These are phyloP conservation scores for Trematomus loennbergii DNA, from an alignment of 2,113 vertebrate genomes.

Conservation along the genomic window DNA sequence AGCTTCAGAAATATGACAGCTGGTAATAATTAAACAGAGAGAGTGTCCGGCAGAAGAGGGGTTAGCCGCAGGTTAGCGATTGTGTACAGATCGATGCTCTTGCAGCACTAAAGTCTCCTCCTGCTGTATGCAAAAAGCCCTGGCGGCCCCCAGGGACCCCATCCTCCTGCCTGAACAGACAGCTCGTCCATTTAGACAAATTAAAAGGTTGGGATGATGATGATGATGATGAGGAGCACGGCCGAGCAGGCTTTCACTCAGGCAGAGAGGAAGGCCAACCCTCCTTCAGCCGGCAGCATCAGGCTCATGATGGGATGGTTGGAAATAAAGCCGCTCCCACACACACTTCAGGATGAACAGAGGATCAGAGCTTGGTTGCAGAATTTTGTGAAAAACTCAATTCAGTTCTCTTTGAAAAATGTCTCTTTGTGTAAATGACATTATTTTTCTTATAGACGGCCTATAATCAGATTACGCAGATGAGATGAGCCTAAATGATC, in stretches of 20 bases:
- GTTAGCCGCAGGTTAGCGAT: conserved; percentile 50
- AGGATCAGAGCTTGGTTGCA: conserved; percentile 31
- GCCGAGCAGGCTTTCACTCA: conserved; percentile 58
- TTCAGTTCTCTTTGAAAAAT: conserved; percentile 24
- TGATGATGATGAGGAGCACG: conserved; percentile 37
- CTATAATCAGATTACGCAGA: background rate
- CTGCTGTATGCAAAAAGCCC: conserved; percentile 53
- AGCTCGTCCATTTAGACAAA: conserved; percentile 79
- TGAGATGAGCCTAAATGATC: background rate
- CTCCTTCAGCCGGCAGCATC: conserved; percentile 36
- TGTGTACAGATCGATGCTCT: conserved; percentile 72
- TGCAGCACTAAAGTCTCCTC: conserved; percentile 63
- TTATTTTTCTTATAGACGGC: background rate
- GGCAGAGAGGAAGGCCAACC: conserved; percentile 28
- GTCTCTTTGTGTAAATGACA: conserved; percentile 10
- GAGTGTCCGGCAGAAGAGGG: conserved; percentile 26
- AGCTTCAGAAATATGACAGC: conserved; percentile 24
- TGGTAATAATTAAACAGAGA: conserved; percentile 20
- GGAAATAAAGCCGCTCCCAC: conserved; percentile 12
- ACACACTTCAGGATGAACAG: conserved; percentile 25
- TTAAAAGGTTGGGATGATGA: conserved; percentile 75
- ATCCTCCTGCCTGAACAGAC: conserved; percentile 54
- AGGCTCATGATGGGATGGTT: conserved; percentile 25
- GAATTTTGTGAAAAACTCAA: conserved; percentile 23
- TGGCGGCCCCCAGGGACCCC: conserved; percentile 56